phyloP scores from a whole-genome alignment of 2,113 vertebrate species.

The Octodon degus region DNA sequence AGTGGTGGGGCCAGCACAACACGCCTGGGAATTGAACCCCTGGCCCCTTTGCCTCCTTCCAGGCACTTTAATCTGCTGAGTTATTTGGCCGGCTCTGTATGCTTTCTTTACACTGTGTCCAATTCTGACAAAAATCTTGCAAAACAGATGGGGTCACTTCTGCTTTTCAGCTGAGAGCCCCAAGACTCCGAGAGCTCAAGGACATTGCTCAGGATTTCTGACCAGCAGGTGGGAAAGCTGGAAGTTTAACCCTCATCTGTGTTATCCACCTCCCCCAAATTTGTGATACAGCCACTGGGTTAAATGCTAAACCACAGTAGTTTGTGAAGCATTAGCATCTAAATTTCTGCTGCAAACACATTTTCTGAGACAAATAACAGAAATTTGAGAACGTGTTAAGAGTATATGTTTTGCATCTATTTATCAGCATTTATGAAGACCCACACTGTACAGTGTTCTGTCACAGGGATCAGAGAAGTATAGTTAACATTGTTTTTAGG shows the following conservation, averaged over 20 bases:
- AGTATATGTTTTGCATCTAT: not conserved
- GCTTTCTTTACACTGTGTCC: not conserved
- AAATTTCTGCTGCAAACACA: slow-evolving; percentile 5
- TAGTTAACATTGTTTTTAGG: not conserved
- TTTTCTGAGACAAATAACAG: not conserved
- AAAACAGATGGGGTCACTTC: not conserved
- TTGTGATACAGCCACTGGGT: not conserved
- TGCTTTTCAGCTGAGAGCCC: not conserved
- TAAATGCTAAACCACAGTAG: not conserved
- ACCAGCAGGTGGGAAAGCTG: not conserved
- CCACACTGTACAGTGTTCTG: not conserved
- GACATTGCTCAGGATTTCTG: not conserved
- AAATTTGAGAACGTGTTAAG: slow-evolving; percentile 5
- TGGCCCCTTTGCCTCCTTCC: too few species aligned
- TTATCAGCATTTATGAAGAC: not conserved
- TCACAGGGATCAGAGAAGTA: not conserved
- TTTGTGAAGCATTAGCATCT: slow-evolving; percentile 20
- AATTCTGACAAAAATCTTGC: not conserved
- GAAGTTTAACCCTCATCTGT: not conserved
- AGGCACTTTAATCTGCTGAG: too few species aligned
- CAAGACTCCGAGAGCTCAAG: not conserved
- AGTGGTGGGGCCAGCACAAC: too few species aligned
- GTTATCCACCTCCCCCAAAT: not conserved
- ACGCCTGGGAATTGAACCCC: too few species aligned
- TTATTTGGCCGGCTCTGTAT: not conserved